These are phyloP conservation scores for Catharus minimus DNA, from an alignment of 2,113 vertebrate species.

Conservation along the genomic window DNA sequence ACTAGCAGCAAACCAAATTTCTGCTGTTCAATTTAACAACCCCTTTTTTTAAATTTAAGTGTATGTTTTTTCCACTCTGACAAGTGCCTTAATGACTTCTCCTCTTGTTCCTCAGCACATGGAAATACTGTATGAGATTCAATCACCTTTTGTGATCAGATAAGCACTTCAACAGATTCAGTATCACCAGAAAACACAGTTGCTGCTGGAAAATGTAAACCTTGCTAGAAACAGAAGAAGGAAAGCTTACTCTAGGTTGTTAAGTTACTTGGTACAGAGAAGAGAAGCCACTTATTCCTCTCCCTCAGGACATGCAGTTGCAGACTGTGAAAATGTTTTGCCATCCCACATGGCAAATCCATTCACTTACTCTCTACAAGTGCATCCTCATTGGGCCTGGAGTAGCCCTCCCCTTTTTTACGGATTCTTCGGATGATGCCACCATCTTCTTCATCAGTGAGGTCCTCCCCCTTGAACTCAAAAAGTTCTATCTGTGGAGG, in stretches of 20 bases:
- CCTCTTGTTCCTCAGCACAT: background rate
- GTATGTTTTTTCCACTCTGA: background rate
- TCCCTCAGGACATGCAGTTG: background rate
- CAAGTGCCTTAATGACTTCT: background rate
- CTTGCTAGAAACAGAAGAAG: background rate
- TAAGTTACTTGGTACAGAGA: background rate
- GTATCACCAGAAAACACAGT: background rate
- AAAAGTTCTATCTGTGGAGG: constrained; percentile 88
- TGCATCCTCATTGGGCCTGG: constrained; percentile 92
- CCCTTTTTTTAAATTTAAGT: fast-evolving
- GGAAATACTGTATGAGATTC: background rate
- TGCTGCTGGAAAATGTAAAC: background rate
- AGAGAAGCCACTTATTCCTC: background rate
- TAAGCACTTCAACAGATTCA: background rate
- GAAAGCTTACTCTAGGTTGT: background rate
- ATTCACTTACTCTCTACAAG: constrained; percentile 85
- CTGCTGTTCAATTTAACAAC: background rate
- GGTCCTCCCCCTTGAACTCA: constrained; percentile 92
- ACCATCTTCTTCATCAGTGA: constrained; percentile 90
- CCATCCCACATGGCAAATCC: background rate
- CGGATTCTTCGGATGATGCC: constrained; percentile 90
- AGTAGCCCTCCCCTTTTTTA: constrained; percentile 89
- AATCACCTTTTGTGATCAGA: background rate
- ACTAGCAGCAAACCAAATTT: background rate
- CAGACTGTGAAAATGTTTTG: background rate